Evolutionary conservation across 2,797 vertebrate genomes (phyloP).

Genomic region (Lutjanus campechanus): DNA sequence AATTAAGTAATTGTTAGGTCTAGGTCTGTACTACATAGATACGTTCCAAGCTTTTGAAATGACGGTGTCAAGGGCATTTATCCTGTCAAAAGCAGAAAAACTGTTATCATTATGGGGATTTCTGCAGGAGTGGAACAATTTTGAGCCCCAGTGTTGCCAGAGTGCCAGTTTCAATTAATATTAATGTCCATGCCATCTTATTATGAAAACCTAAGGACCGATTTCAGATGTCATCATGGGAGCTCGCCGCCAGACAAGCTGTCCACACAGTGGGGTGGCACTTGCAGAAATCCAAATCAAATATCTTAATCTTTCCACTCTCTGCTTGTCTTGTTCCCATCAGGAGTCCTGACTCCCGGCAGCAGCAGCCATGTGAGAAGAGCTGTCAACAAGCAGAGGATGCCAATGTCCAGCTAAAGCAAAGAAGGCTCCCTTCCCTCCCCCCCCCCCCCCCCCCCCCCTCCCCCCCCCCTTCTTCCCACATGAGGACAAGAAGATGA

Average conservation of each 20-base stretch:
- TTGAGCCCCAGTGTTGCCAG: constrained; percentile 4
- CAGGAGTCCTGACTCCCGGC: constrained; percentile 71
- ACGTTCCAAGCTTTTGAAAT: neutral
- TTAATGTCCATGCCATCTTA: constrained; percentile 8
- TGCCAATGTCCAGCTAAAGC: constrained; percentile 80
- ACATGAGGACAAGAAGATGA: constrained; percentile 96
- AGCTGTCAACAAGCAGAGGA: constrained; percentile 75
- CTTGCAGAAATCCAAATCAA: constrained; percentile 60
- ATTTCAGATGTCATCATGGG: constrained; percentile 45
- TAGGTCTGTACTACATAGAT: neutral
- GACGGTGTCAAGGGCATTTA: neutral
- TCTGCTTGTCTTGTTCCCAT: constrained; percentile 66
- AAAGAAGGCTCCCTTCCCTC: constrained; percentile 53
- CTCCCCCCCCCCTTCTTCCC: constrained; percentile 75
- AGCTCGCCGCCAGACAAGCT: constrained; percentile 55
- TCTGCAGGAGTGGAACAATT: constrained; percentile 12
- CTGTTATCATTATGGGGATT: neutral
- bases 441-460: constrained; percentile 35
- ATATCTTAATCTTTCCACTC: constrained; percentile 63
- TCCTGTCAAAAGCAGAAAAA: constrained; percentile 16
- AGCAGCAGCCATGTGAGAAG: constrained; percentile 82
- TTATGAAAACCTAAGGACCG: constrained; percentile 45
- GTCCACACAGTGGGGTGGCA: constrained; percentile 53
- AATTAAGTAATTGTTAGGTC: neutral
- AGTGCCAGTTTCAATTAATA: constrained; percentile 50